Conservation (phyloP, 2,113 vertebrate species). For the Psittacara wagleri region DNA sequence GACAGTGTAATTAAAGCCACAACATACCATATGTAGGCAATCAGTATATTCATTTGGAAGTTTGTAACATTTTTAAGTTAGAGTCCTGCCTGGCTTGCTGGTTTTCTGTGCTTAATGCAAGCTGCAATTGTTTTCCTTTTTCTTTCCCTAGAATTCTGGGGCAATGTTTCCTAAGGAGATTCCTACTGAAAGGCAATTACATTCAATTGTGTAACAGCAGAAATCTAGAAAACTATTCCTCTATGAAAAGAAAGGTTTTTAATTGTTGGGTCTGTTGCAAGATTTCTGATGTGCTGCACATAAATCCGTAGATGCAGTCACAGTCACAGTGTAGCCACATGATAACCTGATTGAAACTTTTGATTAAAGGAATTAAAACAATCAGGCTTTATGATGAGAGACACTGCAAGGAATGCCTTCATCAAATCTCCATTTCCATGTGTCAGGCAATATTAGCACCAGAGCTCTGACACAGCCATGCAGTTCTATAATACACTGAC, state of each 20-base stretch:
- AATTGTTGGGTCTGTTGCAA: background rate
- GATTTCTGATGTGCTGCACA: background rate
- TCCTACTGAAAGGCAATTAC: slow-evolving; percentile 21
- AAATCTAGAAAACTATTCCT: background rate
- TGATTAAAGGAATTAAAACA: slow-evolving; percentile 21
- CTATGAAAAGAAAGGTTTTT: background rate
- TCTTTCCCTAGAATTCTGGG: background rate
- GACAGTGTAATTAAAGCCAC: background rate
- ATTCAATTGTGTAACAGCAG: background rate
- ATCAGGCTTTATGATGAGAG: background rate
- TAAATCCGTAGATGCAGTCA: slow-evolving; percentile 1
- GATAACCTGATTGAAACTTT: background rate
- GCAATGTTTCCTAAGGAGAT: background rate
- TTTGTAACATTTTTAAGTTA: background rate
- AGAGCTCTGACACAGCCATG: background rate
- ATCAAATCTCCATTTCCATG: background rate
- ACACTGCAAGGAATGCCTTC: background rate
- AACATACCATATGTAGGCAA: background rate
- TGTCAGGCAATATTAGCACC: background rate
- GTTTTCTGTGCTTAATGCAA: background rate
- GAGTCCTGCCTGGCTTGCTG: background rate
- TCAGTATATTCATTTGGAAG: background rate
- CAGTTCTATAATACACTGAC: background rate
- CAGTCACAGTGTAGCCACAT: background rate
- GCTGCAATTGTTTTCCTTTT: background rate